phyloP scores from a whole-genome alignment of 2,797 vertebrate species.

The Tiaroga cobitis region DNA sequence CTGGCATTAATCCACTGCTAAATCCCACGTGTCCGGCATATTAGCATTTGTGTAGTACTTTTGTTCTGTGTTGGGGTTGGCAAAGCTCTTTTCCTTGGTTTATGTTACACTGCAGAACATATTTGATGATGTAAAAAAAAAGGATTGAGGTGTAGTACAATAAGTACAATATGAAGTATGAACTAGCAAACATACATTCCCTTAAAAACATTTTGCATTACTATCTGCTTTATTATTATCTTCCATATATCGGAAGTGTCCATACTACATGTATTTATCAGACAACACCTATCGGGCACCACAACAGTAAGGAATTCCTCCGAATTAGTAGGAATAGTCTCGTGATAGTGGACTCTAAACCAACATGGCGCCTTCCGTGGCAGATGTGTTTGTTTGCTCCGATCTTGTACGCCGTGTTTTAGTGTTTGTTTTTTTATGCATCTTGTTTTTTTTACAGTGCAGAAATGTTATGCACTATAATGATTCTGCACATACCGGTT shows the following conservation, averaged over 20 bases:
- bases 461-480: no score
- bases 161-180: not conserved
- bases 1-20: not conserved
- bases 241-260: not conserved
- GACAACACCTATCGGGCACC: not conserved
- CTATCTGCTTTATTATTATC: not conserved
- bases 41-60: not conserved
- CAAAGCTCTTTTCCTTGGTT: not conserved
- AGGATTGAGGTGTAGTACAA: not conserved
- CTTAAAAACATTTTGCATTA: not conserved
- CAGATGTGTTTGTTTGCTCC: no score
- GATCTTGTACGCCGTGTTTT: no score
- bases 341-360: no score
- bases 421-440: no score
- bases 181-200: not conserved
- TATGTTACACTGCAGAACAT: not conserved
- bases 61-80: not conserved
- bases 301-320: not conserved
- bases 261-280: not conserved
- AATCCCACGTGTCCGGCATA: not conserved
- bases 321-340: no score
- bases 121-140: not conserved
- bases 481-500: no score
- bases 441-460: no score
- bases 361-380: no score